phyloP scores from a whole-genome alignment of 2,888 invertebrate genomes.

The Phyllotreta striolata region DNA sequence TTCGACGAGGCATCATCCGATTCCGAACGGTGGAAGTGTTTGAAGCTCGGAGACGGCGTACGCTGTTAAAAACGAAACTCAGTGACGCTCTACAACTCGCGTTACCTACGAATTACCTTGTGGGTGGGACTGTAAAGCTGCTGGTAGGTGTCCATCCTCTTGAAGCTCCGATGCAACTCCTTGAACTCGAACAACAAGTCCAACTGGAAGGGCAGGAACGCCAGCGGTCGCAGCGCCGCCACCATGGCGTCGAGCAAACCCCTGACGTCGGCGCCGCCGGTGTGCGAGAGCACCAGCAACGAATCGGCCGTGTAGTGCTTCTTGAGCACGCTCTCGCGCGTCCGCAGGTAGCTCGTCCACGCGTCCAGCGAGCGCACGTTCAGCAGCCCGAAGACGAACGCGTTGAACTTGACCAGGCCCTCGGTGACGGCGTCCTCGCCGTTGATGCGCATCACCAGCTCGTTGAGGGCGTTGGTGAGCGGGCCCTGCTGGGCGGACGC shows the following conservation, averaged over 20 bases:
- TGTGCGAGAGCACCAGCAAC: constrained; percentile 71
- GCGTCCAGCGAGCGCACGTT: constrained; percentile 89
- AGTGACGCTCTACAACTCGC: too few species aligned
- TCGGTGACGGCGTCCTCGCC: constrained; percentile 83
- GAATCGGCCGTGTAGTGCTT: constrained; percentile 83
- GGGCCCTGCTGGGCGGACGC: constrained; percentile 88
- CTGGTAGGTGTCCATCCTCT: constrained; percentile 67
- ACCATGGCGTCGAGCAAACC: constrained; percentile 77
- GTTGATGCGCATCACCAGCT: constrained; percentile 83
- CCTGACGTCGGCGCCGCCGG: constrained; percentile 68
- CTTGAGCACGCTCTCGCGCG: constrained; percentile 80
- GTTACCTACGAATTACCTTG: constrained; percentile 49
- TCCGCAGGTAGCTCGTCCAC: constrained; percentile 87
- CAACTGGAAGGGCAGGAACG: constrained; percentile 80
- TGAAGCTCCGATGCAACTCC: constrained; percentile 78
- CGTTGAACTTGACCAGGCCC: constrained; percentile 87
- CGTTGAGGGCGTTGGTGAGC: constrained; percentile 82
- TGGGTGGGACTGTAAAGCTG: constrained; percentile 58
- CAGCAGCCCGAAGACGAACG: constrained; percentile 85
- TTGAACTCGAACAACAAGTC: constrained; percentile 83
- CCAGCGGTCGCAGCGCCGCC: constrained; percentile 79
- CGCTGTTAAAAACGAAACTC: constrained; percentile 37
- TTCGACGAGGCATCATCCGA: constrained; percentile 59
- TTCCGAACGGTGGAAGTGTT: constrained; percentile 63
- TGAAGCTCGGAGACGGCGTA: constrained; percentile 47